phyloP scores from a whole-genome alignment of 2,797 vertebrate genomes.

The Channallabes apus region DNA sequence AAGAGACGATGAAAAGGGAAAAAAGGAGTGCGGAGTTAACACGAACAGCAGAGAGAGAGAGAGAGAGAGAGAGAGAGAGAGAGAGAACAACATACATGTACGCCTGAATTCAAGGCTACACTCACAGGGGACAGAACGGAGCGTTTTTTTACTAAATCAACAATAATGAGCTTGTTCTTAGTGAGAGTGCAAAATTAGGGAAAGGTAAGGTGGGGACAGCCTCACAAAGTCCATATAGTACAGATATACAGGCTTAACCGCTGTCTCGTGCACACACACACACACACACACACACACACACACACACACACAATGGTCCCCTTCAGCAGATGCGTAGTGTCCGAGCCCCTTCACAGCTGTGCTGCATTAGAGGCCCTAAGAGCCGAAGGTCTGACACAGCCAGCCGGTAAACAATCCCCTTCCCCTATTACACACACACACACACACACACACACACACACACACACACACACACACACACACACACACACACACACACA shows the following conservation, averaged over 20 bases:
- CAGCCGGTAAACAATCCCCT: slow-evolving; percentile 73
- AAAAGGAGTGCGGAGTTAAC: slow-evolving; percentile 40
- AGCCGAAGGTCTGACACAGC: slow-evolving; percentile 66
- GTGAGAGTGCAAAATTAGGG: not conserved
- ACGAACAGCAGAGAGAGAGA: slow-evolving; percentile 31
- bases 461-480: too few relatives aligned
- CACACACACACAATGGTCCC: slow-evolving; percentile 64
- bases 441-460: slow-evolving; percentile 57
- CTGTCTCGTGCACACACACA: slow-evolving; percentile 15
- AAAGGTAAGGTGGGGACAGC: slow-evolving; percentile 11
- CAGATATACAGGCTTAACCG: not conserved
- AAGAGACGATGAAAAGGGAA: slow-evolving; percentile 22
- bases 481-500: too few relatives aligned
- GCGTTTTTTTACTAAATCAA: not conserved
- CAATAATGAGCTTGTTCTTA: slow-evolving; percentile 27
- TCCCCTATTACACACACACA: slow-evolving; percentile 55
- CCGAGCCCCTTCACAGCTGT: slow-evolving; percentile 80
- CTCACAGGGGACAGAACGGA: not conserved
- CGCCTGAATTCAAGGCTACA: not conserved
- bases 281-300: slow-evolving; percentile 34
- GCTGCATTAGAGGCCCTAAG: slow-evolving; percentile 82
- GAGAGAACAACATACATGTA: not conserved
- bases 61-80: not conserved
- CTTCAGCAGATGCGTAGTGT: slow-evolving; percentile 71
- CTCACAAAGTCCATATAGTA: not conserved